Base-by-base conservation (phyloP, 2,113 vertebrate genomes). In the Equus przewalskii region DNA sequence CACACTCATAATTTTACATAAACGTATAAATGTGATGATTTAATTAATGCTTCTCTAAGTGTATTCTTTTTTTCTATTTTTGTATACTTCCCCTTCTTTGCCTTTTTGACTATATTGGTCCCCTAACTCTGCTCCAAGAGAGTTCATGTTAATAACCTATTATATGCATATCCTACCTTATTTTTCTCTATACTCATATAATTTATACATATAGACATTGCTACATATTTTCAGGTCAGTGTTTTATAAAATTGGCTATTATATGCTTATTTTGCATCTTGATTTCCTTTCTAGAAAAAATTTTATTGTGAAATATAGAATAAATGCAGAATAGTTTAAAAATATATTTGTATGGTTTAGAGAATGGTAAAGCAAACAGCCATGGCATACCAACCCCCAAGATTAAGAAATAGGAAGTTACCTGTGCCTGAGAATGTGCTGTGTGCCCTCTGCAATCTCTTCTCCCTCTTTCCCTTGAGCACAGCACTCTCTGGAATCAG, bases 201-300 rank as follows among this genome's bases (percentile, higher is more conserved):
- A 92, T 80, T 89, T 90, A 67, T 78, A 54, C 1, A 28, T 70
- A 15, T 16, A 92, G 36, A 73, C 3, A 64, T 3, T 56, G 26
- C 6, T 12, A 46, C 7, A n/a, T 11, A 0, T 83, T 89, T 84
- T 62, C 19, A 73, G 7, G 14, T 58, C 33, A 85, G 89, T n/a
- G 2, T 28, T 84, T 95, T 78, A 88, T 44, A 88, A 65, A 94
- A 82, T 54, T 26, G 49, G 30, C 6, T 56, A 76, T 33, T 78
- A 13, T 1, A 30, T 81, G 46, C 6, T 85, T 78, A 93, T 49
- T 86, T 96, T 85, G 12, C 36, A 86, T 85, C 14, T 72, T 88
- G 30, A 62, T 78, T 62, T 93, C 3, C 11, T 51, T 96, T 93
- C 78, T 49, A 89, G 30, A 88, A 49, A 93, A 92, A 94, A 64